Percentiles rank a stretch among this genome's conserved stretches.
Evolutionary conservation across 2,888 invertebrate species (phyloP).

Genomic region (Papilio protenor): DNA sequence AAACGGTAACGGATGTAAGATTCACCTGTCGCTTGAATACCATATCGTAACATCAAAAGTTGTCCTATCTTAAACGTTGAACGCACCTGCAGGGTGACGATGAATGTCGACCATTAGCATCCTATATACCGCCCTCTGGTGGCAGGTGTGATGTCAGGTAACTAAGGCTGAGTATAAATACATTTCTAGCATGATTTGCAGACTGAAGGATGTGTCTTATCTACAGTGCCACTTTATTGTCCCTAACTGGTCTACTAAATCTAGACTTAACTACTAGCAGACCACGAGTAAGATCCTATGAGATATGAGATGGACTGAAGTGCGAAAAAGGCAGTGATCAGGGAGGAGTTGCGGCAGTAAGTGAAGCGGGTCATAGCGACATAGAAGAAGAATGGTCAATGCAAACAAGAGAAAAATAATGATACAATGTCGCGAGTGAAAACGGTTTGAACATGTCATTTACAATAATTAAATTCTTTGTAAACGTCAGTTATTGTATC

Average conservation of each 20-base stretch:
- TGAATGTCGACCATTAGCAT: background rate
- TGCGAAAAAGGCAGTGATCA: no score
- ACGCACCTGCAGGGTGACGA: slow-evolving; percentile 6
- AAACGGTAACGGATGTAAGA: background rate
- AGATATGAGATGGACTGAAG: no score
- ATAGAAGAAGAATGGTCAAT: background rate
- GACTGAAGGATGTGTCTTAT: no score
- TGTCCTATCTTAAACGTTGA: background rate
- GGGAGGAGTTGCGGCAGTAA: no score
- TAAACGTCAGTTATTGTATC: background rate
- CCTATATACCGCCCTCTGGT: background rate
- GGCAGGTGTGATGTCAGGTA: slow-evolving; percentile 7
- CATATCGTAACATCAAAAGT: background rate
- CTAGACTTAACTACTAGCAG: no score
- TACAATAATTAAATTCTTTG: background rate
- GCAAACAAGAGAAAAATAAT: background rate
- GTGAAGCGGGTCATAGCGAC: no score
- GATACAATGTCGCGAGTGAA: background rate
- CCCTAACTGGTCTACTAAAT: no score
- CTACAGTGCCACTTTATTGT: no score
- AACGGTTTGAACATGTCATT: background rate
- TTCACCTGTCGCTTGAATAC: background rate
- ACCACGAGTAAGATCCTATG: no score
- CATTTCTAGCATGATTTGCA: no score
- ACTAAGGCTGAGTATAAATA: background rate